Conservation (phyloP, 2,888 invertebrate species). For the Shargacucullia verbasci region DNA sequence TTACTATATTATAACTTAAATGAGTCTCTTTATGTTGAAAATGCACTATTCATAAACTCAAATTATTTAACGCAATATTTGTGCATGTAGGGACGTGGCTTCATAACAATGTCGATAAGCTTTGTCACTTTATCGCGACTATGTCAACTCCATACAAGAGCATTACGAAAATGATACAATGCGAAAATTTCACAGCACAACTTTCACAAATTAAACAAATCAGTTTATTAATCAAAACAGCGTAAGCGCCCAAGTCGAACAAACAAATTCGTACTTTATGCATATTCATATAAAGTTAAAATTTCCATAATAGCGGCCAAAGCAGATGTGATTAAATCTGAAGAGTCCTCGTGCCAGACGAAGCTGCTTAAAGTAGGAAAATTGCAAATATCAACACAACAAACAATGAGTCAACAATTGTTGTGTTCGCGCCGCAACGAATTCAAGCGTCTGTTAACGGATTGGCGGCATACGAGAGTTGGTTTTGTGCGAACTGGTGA, state of each 20-base stretch:
- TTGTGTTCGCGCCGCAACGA: conserved; percentile 50
- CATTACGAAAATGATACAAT: conserved; percentile 43
- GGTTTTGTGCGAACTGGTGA: conserved; percentile 16
- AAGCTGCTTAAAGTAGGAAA: conserved; percentile 54
- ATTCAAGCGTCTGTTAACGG: conserved; percentile 48
- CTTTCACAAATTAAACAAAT: conserved; percentile 43
- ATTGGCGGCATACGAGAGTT: conserved; percentile 20
- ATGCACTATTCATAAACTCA: neutral
- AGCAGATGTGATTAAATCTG: conserved; percentile 57
- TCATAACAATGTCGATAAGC: conserved; percentile 42
- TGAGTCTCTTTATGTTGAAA: too few relatives aligned
- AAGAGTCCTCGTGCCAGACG: conserved; percentile 54
- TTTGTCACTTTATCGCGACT: conserved; percentile 35
- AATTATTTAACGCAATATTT: conserved; percentile 34
- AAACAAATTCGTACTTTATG: conserved; percentile 38
- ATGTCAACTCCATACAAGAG: conserved; percentile 27
- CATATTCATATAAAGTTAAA: conserved; percentile 42
- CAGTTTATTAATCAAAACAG: conserved; percentile 32
- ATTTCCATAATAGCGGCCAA: conserved; percentile 38
- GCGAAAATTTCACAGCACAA: conserved; percentile 26
- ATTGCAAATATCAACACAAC: conserved; percentile 67
- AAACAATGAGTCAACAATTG: conserved; percentile 62
- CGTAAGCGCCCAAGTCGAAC: conserved; percentile 22
- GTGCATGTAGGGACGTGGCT: conserved; percentile 8
- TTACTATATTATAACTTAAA: too few relatives aligned